Conservation (phyloP, 2,113 vertebrate genomes). For the Quiscalus mexicanus region DNA sequence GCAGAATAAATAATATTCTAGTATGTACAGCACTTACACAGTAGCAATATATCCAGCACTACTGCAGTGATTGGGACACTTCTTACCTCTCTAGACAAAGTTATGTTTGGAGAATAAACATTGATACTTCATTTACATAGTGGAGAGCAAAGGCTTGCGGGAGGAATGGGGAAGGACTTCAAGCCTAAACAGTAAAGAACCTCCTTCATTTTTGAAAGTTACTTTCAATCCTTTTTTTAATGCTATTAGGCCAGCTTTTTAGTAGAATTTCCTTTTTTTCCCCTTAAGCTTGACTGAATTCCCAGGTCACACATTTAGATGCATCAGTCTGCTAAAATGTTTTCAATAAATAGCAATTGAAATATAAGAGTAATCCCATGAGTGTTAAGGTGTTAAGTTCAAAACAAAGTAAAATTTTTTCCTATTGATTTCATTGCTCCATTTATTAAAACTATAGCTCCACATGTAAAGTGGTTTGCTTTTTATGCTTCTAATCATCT, state of each 20-base stretch:
- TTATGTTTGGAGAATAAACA: not conserved
- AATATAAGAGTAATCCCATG: not conserved
- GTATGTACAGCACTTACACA: not conserved
- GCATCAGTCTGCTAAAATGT: not conserved
- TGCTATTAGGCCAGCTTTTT: not conserved
- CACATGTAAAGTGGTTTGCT: not conserved
- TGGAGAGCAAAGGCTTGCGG: not conserved
- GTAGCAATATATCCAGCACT: not conserved
- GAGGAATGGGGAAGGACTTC: not conserved
- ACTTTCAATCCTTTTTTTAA: not conserved
- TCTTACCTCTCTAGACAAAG: not conserved
- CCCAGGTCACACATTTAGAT: not conserved
- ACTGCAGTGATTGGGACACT: not conserved
- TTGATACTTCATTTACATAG: not conserved
- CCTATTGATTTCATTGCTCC: not conserved
- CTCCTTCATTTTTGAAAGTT: not conserved
- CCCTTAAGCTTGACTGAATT: not conserved
- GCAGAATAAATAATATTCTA: not conserved
- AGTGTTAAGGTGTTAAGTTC: not conserved
- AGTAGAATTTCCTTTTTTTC: not conserved
- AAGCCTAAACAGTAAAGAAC: not conserved
- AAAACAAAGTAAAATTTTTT: not conserved
- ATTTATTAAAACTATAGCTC: not conserved
- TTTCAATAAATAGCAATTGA: not conserved
- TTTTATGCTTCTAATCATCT: not conserved